Evolutionary conservation across 2,797 vertebrate genomes (phyloP).

Genomic region (Myotis myotis): DNA sequence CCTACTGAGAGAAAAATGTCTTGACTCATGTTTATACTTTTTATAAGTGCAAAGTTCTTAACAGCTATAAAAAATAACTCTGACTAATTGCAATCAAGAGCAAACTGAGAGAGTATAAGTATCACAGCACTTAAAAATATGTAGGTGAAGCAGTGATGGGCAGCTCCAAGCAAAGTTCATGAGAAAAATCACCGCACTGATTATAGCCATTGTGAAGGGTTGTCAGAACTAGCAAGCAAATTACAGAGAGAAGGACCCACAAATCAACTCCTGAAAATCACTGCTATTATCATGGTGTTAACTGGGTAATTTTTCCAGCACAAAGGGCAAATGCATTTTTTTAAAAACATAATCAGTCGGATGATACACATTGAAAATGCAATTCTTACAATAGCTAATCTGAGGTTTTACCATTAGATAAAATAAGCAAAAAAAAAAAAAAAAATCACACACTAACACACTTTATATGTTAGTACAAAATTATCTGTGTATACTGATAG

Average conservation of each 20-base stretch:
- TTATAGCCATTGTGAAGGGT: conserved; percentile 65
- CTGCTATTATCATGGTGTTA: conserved; percentile 61
- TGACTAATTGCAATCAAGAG: conserved; percentile 49
- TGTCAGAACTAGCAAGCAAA: conserved; percentile 63
- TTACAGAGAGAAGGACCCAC: conserved; percentile 60
- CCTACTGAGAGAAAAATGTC: conserved; percentile 15
- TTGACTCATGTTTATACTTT: conserved; percentile 38
- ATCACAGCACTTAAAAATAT: not conserved
- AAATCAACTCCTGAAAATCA: conserved; percentile 62
- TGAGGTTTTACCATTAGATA: conserved; percentile 16
- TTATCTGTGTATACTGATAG: not conserved
- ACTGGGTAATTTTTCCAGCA: conserved; percentile 62
- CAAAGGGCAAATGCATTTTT: conserved; percentile 59
- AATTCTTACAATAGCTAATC: conserved; percentile 37
- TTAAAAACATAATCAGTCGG: conserved; percentile 54
- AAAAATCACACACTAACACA: not conserved
- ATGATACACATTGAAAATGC: conserved; percentile 9
- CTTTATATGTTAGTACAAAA: not conserved
- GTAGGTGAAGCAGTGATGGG: conserved; percentile 8
- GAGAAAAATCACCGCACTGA: conserved; percentile 62
- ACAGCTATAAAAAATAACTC: conserved; percentile 16
- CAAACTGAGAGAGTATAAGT: conserved; percentile 31
- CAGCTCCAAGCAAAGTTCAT: conserved; percentile 45
- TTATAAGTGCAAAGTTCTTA: conserved; percentile 22
- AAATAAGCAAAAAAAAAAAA: not conserved